phyloP scores from a whole-genome alignment of 2,797 vertebrate genomes.

The Lithobates pipiens region DNA sequence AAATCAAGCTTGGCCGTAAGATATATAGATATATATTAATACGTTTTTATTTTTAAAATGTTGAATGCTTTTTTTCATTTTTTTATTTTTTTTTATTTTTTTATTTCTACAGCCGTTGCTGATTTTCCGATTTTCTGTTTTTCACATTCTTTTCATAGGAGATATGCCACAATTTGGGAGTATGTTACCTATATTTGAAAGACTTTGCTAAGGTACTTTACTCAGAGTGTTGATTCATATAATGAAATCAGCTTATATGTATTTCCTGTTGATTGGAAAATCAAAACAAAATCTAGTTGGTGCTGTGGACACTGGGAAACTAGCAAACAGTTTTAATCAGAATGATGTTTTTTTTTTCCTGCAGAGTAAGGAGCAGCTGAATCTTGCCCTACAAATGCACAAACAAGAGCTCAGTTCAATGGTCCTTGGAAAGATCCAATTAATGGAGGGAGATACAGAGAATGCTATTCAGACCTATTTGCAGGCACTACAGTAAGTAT shows the following conservation, averaged over 20 bases:
- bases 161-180: slow-evolving; percentile 93
- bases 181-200: slow-evolving; percentile 93
- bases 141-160: slow-evolving; percentile 76
- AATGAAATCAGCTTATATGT: background rate
- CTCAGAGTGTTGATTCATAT: background rate
- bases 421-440: slow-evolving; percentile 90
- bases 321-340: background rate
- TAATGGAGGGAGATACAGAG: slow-evolving; percentile 86
- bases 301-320: background rate
- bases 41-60: too few relatives aligned
- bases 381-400: slow-evolving; percentile 86
- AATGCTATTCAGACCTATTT: slow-evolving; percentile 91
- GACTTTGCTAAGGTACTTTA: slow-evolving; percentile 85
- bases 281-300: background rate
- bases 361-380: slow-evolving; percentile 91
- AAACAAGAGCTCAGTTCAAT: slow-evolving; percentile 90
- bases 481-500: slow-evolving; percentile 90
- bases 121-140: background rate
- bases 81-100: background rate
- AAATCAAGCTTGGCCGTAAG: too few relatives aligned
- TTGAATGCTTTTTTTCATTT: background rate
- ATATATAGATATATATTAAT: background rate
- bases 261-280: too few relatives aligned
- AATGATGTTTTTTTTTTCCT: slow-evolving; percentile 41
- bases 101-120: background rate